Evolutionary conservation across 2,888 invertebrate genomes (phyloP).

Genomic region (Metalampra italica): DNA sequence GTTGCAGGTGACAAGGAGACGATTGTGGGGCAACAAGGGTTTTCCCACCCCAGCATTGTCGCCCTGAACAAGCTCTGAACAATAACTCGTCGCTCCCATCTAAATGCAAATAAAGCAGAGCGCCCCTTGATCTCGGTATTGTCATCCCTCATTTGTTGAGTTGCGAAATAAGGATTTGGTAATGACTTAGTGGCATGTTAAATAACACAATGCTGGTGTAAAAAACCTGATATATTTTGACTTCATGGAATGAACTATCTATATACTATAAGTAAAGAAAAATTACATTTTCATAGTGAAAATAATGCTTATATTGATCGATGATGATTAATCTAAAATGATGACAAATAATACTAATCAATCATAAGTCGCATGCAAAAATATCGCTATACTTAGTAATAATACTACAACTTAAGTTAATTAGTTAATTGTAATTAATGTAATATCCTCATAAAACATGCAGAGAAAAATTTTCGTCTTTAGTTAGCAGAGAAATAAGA

Average conservation of each 20-base stretch:
- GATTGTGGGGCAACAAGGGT: conserved; percentile 27
- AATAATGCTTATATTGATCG: no score
- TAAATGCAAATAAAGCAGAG: conserved; percentile 67
- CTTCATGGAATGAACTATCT: no score
- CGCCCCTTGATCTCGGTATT: conserved; percentile 58
- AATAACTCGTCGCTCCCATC: conserved; percentile 64
- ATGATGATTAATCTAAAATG: no score
- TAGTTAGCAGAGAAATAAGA: neutral
- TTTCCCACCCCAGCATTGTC: conserved; percentile 12
- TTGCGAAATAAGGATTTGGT: conserved; percentile 28
- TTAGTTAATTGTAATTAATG: no score
- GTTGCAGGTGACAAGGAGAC: conserved; percentile 24
- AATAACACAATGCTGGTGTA: conserved; percentile 22
- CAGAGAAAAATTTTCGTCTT: neutral
- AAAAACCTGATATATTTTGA: neutral
- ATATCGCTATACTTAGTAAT: conserved; percentile 11
- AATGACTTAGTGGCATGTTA: conserved; percentile 40
- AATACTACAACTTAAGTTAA: conserved; percentile 10
- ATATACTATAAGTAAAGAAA: no score
- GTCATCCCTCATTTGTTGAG: conserved; percentile 63
- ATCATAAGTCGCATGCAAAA: conserved; percentile 12
- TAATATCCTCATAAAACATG: conserved; percentile 12
- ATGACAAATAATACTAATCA: neutral
- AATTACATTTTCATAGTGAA: neutral
- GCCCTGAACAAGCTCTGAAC: conserved; percentile 41